Conservation (phyloP, 2,888 invertebrate species). For the Esperia sulphurella region DNA sequence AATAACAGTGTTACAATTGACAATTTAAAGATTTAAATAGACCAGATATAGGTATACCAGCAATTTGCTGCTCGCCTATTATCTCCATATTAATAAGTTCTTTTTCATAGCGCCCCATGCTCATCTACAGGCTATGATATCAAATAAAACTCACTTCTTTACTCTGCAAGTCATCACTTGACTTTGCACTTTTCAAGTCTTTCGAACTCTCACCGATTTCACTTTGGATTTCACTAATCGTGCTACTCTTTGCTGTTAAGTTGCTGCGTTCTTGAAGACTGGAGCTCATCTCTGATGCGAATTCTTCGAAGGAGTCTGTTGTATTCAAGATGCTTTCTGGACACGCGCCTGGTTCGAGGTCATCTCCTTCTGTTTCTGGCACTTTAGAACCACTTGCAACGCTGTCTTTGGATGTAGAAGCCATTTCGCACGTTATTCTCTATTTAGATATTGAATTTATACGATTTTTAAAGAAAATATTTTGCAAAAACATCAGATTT, state of each 20-base stretch:
- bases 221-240: constrained; percentile 80
- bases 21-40: no score
- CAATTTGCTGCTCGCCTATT: no score
- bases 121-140: constrained; percentile 1
- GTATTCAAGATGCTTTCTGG: constrained; percentile 84
- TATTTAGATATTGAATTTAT: no score
- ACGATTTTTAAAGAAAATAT: no score
- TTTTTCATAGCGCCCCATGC: not conserved
- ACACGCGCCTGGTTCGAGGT: constrained; percentile 67
- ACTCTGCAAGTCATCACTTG: constrained; percentile 56
- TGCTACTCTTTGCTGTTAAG: constrained; percentile 75
- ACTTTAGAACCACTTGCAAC: constrained; percentile 25
- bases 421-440: constrained; percentile 33
- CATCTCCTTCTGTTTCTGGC: constrained; percentile 32
- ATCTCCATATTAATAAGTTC: no score
- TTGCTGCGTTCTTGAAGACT: constrained; percentile 79
- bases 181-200: constrained; percentile 51
- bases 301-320: constrained; percentile 85
- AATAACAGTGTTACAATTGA: no score
- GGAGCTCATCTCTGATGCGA: constrained; percentile 82
- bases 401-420: constrained; percentile 59
- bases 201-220: constrained; percentile 63
- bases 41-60: no score
- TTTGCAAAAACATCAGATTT: no score
- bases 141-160: constrained; percentile 53